Percentiles rank a stretch among this genome's conserved stretches.
Conservation (phyloP, 37 sponge, comb jelly and placozoan species). For the Sycon ciliatum region DNA sequence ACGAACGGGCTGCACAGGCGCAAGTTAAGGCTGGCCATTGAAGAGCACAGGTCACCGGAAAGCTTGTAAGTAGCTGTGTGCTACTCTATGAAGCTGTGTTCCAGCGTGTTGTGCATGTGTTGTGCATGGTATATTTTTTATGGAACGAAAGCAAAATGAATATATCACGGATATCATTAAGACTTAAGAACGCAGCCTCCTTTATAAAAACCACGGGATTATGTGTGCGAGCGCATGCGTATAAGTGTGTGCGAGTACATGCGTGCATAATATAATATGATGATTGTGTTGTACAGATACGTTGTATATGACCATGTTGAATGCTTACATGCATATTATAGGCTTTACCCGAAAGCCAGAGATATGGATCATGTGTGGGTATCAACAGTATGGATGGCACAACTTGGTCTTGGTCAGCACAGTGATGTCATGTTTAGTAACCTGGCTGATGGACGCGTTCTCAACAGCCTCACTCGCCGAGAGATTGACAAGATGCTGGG, state of each 20-base stretch:
- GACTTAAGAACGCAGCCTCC: too few relatives aligned
- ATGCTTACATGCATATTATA: background rate
- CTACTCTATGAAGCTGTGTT: too few relatives aligned
- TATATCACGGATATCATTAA: too few relatives aligned
- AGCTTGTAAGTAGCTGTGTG: constrained; percentile 10
- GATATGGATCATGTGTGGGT: constrained; percentile 75
- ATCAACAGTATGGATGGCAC: constrained; percentile 51
- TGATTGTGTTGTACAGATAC: background rate
- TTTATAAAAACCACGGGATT: too few relatives aligned
- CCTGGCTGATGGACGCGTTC: constrained; percentile 78
- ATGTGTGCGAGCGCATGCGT: constrained; percentile 2
- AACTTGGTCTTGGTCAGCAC: constrained; percentile 61
- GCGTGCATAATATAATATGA: background rate
- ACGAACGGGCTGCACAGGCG: constrained; percentile 63
- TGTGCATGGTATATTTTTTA: background rate
- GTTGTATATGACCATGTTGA: background rate
- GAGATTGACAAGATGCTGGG: constrained; percentile 65
- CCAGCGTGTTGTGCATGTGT: background rate
- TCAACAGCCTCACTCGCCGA: constrained; percentile 61
- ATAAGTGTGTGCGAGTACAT: constrained; percentile 23
- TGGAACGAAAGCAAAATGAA: background rate
- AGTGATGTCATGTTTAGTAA: constrained; percentile 38
- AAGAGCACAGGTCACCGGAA: constrained; percentile 37
- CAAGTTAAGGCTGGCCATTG: constrained; percentile 67
- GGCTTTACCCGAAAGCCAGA: constrained; percentile 53